Evolutionary conservation across 92 coral and sea anemone species (phyloP).

Genomic region (Micromussa lordhowensis): DNA sequence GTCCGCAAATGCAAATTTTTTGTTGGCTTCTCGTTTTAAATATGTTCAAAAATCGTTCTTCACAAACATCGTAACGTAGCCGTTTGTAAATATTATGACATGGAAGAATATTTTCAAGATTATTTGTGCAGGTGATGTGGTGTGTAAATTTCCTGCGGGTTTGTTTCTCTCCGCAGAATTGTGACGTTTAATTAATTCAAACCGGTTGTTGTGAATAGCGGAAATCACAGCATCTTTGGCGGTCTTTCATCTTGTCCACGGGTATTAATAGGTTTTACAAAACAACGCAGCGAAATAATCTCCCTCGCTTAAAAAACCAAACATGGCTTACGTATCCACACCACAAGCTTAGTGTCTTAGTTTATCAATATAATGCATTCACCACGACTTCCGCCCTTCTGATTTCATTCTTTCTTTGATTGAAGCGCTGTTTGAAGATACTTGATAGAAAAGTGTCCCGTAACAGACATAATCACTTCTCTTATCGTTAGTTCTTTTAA

Average conservation of each 20-base stretch:
- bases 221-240: conserved; percentile 23
- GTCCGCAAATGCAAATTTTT: conserved; percentile 19
- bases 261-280: conserved; percentile 6
- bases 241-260: conserved; percentile 19
- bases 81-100: conserved; percentile 39
- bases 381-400: neutral
- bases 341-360: neutral
- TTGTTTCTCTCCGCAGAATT: neutral
- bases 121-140: conserved; percentile 32
- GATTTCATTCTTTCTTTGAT: neutral
- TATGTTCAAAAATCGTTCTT: neutral
- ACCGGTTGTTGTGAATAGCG: conserved; percentile 2
- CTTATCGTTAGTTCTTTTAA: neutral
- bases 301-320: neutral
- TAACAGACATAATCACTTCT: neutral
- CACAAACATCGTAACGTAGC: conserved; percentile 23
- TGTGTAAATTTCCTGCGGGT: conserved; percentile 6
- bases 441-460: neutral
- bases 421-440: neutral
- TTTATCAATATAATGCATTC: conserved; percentile 8
- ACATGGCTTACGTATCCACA: neutral
- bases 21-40: neutral
- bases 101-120: neutral
- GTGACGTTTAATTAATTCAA: conserved; percentile 18
- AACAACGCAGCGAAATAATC: conserved; percentile 14